Evolutionary conservation across 2,797 vertebrate species (phyloP).

Genomic region (Okamejei kenojei): DNA sequence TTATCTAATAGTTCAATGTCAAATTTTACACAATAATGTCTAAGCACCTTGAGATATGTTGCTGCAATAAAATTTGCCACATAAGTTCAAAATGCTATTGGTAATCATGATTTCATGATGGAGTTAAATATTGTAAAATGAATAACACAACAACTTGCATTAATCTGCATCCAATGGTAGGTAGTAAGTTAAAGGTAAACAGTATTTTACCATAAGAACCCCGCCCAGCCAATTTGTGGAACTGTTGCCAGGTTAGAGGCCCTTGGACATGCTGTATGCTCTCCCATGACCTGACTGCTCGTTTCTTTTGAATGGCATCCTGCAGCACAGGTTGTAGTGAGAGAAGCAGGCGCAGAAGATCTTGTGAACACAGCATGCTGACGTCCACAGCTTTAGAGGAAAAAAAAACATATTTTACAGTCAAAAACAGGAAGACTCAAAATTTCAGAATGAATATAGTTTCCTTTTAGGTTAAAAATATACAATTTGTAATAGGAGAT

Average conservation of each 20-base stretch:
- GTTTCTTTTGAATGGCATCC: constrained; percentile 96
- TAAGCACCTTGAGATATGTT: no score
- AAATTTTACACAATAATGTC: no score
- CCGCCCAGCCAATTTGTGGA: constrained; percentile 98
- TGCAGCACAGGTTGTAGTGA: constrained; percentile 94
- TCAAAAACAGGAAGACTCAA: neutral
- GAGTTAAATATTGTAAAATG: neutral
- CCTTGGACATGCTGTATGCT: constrained; percentile 68
- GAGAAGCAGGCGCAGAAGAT: constrained; percentile 89
- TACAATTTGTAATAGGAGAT: neutral
- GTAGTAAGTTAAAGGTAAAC: neutral
- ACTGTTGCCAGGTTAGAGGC: constrained; percentile 97
- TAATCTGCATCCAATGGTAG: neutral
- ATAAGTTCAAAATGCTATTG: no score
- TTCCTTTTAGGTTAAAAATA: neutral
- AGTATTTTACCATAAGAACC: constrained; percentile 84
- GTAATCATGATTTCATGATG: neutral
- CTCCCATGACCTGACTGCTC: constrained; percentile 93
- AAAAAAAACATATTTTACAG: neutral
- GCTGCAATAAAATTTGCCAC: no score
- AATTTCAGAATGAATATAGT: neutral
- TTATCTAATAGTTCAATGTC: no score
- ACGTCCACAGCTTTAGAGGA: constrained; percentile 69
- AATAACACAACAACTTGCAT: neutral
- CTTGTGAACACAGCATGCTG: constrained; percentile 92